phyloP scores from a whole-genome alignment of 2,888 invertebrate genomes.

The Thumatha senex region DNA sequence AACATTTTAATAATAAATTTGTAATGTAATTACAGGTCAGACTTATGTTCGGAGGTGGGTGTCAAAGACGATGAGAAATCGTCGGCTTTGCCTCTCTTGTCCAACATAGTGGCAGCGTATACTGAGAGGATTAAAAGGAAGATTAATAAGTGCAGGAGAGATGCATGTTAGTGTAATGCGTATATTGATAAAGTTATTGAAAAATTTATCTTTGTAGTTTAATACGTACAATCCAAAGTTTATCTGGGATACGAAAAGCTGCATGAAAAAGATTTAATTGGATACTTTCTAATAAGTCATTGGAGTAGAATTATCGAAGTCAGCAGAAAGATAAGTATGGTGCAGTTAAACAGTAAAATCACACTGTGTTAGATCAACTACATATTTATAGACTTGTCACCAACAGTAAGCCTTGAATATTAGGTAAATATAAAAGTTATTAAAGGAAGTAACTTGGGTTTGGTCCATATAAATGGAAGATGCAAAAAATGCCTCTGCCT shows the following conservation, averaged over 20 bases:
- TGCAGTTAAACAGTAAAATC: too few relatives aligned
- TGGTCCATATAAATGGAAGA: too few relatives aligned
- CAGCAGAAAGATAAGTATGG: too few relatives aligned
- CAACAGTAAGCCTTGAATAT: too few relatives aligned
- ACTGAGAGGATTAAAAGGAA: slow-evolving; percentile 75
- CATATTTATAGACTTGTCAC: too few relatives aligned
- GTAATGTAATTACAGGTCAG: slow-evolving; percentile 32
- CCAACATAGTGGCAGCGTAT: slow-evolving; percentile 80
- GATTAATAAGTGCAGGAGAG: slow-evolving; percentile 61
- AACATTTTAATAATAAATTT: neutral
- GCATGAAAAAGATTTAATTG: neutral
- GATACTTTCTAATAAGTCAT: too few relatives aligned
- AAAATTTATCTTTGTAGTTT: neutral
- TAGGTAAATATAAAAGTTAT: too few relatives aligned
- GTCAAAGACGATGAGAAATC: slow-evolving; percentile 80
- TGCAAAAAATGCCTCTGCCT: too few relatives aligned
- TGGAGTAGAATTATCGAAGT: too few relatives aligned
- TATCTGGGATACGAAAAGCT: too few relatives aligned
- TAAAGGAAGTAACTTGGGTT: too few relatives aligned
- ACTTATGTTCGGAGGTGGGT: slow-evolving; percentile 72
- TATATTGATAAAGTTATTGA: neutral
- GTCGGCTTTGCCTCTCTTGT: slow-evolving; percentile 75
- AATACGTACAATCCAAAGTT: neutral
- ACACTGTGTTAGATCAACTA: too few relatives aligned
- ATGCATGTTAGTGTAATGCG: slow-evolving; percentile 19